Conservation (phyloP, 1,140 invertebrate genomes). For the Cryptotermes secundus region DNA sequence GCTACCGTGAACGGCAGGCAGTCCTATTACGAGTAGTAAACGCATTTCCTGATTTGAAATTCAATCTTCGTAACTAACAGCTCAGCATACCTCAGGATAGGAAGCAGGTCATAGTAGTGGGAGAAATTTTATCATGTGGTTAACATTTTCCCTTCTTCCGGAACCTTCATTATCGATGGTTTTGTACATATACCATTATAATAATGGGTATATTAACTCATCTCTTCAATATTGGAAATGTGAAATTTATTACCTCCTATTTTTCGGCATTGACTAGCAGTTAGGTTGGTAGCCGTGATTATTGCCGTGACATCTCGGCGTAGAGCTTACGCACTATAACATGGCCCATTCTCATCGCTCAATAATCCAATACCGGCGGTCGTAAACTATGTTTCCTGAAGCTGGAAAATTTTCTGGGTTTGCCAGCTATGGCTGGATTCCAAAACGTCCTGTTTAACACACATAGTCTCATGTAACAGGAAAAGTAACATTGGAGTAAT, state of each 20-base stretch:
- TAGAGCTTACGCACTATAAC: background rate
- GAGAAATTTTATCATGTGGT: background rate
- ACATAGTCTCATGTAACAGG: background rate
- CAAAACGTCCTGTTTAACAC: background rate
- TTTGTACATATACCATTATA: background rate
- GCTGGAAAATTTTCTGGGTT: background rate
- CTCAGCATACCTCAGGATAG: background rate
- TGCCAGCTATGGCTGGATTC: background rate
- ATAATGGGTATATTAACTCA: background rate
- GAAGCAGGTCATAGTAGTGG: background rate
- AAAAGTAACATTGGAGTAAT: background rate
- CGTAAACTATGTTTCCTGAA: background rate
- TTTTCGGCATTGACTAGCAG: background rate
- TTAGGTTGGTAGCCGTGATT: background rate
- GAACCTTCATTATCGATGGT: background rate
- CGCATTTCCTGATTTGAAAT: too few relatives aligned
- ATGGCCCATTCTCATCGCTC: background rate
- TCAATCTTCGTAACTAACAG: background rate
- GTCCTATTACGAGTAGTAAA: too few relatives aligned
- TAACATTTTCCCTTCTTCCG: background rate
- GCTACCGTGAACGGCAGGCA: too few relatives aligned
- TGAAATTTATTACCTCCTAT: background rate
- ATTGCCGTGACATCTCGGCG: background rate
- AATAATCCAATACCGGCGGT: background rate
- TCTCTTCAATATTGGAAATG: background rate